Evolutionary conservation across 2,797 vertebrate genomes (phyloP).

Genomic region (Chlorospingus semifuscus): DNA sequence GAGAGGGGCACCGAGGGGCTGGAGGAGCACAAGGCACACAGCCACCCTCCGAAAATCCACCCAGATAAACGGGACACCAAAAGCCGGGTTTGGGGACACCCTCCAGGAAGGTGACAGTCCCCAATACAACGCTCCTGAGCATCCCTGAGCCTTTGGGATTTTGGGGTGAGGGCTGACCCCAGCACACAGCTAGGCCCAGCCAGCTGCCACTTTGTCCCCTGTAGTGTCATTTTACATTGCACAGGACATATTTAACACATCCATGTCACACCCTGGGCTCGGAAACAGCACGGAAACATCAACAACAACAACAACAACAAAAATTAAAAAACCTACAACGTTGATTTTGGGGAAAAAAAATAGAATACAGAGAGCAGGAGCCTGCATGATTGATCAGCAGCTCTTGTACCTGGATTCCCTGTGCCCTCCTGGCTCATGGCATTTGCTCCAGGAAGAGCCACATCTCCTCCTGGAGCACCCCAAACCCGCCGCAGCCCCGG

Average conservation of each 20-base stretch:
- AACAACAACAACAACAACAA: too few relatives aligned
- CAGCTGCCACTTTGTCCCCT: neutral
- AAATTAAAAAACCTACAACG: neutral
- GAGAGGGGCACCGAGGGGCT: neutral
- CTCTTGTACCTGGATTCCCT: neutral
- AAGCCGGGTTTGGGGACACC: neutral
- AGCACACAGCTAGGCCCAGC: neutral
- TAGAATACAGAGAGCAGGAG: neutral
- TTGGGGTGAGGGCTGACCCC: neutral
- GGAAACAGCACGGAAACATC: neutral
- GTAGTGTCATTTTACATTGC: neutral
- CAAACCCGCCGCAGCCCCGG: neutral
- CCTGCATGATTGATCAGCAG: accelerated
- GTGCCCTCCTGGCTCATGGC: accelerated
- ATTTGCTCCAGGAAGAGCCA: neutral
- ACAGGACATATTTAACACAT: neutral
- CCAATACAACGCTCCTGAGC: neutral
- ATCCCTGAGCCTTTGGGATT: neutral
- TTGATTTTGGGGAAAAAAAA: accelerated
- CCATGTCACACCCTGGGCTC: neutral
- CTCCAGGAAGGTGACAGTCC: neutral
- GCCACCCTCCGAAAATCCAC: accelerated
- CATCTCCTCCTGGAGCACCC: neutral
- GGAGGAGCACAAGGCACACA: accelerated
- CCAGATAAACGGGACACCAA: neutral